A percentile compares a stretch with the other conserved stretches of the same genome.
phyloP scores from a whole-genome alignment of 2,888 invertebrate species.

The Piscicola geometra region DNA sequence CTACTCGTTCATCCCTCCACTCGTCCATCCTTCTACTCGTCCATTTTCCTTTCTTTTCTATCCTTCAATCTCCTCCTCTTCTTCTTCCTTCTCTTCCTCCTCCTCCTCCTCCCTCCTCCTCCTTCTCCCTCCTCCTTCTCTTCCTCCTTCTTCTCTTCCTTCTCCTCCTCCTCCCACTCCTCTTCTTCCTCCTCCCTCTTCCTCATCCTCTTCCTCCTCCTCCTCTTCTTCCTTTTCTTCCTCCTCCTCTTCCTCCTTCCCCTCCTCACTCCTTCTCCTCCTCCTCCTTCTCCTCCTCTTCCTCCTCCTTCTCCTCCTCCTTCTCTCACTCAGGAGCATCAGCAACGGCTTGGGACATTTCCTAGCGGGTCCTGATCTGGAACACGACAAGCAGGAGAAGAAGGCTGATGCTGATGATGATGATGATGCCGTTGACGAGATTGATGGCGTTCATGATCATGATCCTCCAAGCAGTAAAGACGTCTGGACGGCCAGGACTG shows the following conservation, averaged over 20 bases:
- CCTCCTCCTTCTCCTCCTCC: conserved; percentile 18
- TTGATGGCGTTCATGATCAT: background rate
- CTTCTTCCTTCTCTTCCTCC: background rate
- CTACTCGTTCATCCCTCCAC: too few species aligned
- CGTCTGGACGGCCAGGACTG: background rate
- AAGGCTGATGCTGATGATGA: background rate
- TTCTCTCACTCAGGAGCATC: background rate
- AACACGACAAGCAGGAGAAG: background rate
- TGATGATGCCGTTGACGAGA: background rate
- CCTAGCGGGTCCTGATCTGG: background rate
- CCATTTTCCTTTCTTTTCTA: background rate
- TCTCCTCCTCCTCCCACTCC: conserved; percentile 1
- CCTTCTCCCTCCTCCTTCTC: conserved; percentile 17
- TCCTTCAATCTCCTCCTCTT: conserved; percentile 14
- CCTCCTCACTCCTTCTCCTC: conserved; percentile 17
- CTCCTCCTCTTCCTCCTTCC: conserved; percentile 10
- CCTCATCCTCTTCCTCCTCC: conserved; percentile 14
- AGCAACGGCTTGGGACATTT: background rate
- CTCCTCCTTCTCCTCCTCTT: conserved; percentile 15
- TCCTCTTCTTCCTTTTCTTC: conserved; percentile 8
- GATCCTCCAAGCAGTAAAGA: background rate
- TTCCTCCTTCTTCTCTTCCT: conserved; percentile 12
- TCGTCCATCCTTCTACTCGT: conserved; percentile 6
- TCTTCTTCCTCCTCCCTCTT: conserved; percentile 17
- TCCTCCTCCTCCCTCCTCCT: too few species aligned